These are phyloP conservation scores for Xanthorhoe spadicearia DNA, from an alignment of 2,888 invertebrate genomes.

Conservation along the genomic window DNA sequence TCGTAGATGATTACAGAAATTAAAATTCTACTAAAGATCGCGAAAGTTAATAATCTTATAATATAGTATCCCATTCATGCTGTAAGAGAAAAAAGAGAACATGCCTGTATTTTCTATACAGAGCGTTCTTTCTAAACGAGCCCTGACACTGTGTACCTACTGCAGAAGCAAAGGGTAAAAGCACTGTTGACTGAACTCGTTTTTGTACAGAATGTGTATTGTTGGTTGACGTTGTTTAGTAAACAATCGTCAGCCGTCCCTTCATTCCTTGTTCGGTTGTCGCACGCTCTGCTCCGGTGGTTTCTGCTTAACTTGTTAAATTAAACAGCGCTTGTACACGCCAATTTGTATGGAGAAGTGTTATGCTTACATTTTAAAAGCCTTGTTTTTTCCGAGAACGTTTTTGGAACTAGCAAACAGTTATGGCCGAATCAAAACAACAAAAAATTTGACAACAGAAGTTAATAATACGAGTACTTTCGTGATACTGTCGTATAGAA, in stretches of 20 bases:
- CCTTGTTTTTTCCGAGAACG: not conserved
- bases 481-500: too few relatives aligned
- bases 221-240: conserved; percentile 47
- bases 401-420: not conserved
- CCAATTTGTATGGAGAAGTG: conserved; percentile 8
- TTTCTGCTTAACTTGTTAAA: conserved; percentile 40
- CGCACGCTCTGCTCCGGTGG: conserved; percentile 28
- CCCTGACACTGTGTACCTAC: conserved; percentile 22
- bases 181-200: conserved; percentile 47
- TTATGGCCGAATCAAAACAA: not conserved
- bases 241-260: conserved; percentile 50
- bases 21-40: too few relatives aligned
- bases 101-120: not conserved
- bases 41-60: too few relatives aligned
- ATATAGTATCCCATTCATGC: too few relatives aligned
- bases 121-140: conserved; percentile 5
- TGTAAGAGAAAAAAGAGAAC: not conserved
- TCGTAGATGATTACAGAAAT: too few relatives aligned
- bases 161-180: conserved; percentile 48
- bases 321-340: conserved; percentile 22
- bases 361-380: not conserved
- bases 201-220: conserved; percentile 52
- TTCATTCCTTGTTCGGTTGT: conserved; percentile 40
- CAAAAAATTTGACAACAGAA: not conserved
- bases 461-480: not conserved